Evolutionary conservation across 2,888 invertebrate species (phyloP), one percentile per base, ranked within the genome.

Genomic region (Eurois occulta): DNA sequence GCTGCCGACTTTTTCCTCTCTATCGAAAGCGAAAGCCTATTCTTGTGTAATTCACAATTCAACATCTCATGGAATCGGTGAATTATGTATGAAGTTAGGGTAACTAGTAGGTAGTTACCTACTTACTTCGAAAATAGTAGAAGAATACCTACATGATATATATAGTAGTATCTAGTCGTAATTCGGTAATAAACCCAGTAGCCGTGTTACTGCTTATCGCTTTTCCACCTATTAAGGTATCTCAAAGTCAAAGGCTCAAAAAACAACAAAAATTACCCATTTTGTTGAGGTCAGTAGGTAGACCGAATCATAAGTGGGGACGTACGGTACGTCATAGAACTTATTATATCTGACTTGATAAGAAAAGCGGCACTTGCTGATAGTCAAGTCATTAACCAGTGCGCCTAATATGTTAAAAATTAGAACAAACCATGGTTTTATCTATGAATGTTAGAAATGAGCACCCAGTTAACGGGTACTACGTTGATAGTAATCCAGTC

Each of bases 31-130:
- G 78, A 83, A 83, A 80, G 78, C 64, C n/a, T 69, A 77, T 35
- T 28, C 52, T 64, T 46, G 52, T 68, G 46, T 64, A 66, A 64
- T 41, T 41, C 55, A 41, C 21, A 81, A 60, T 35, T 52, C 52
- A 62, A 38, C 46, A 24, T 55, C 41, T 65, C 55, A 13, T 11
- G 35, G 55, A 55, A 32, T 35, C 32, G 21, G 66, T 83, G 64
- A 80, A 80, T 80, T 48, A 81, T 84, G 67, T 64, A 81, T 81
- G 72, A 66, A 58, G 55, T 66, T 81, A 48, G 62, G n/a, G n/a
- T n/a, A 48, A 55, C 13, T 11, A 55, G 41, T 24, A 64, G 18
- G 13, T 55, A 62, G 13, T 16, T 41, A 28, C 2, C 8, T 70
- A 78, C 13, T 46, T 58, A 60, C n/a, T 48, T 48, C 38, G 16